Conservation (phyloP, 2,888 invertebrate genomes). For the Chrysomela aeneicollis region DNA sequence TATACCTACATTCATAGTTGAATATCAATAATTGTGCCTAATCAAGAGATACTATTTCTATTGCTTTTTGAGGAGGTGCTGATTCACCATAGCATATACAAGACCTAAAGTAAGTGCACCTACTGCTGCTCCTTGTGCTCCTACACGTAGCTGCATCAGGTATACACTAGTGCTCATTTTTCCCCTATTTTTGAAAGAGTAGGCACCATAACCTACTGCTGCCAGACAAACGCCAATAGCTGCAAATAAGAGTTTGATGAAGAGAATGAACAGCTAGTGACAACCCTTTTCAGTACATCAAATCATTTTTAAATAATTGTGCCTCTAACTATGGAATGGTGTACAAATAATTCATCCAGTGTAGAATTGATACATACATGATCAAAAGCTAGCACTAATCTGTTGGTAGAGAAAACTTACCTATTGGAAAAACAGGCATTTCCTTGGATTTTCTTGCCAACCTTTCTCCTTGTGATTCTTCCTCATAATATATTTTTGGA, state of each 20-base stretch:
- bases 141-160: conserved; percentile 86
- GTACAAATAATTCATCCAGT: too few relatives aligned
- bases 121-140: conserved; percentile 83
- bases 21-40: neutral
- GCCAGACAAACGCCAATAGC: conserved; percentile 73
- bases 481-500: conserved; percentile 49
- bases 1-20: neutral
- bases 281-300: too few relatives aligned
- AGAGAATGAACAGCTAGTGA: too few relatives aligned
- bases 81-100: conserved; percentile 67
- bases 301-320: too few relatives aligned
- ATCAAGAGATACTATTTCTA: neutral
- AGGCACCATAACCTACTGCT: conserved; percentile 75
- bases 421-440: conserved; percentile 76
- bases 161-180: conserved; percentile 83
- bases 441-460: conserved; percentile 75
- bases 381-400: too few relatives aligned
- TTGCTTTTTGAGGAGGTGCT: conserved; percentile 32
- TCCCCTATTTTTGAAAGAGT: conserved; percentile 77
- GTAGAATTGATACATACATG: too few relatives aligned
- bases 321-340: too few relatives aligned
- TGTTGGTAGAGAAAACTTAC: too few relatives aligned
- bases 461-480: conserved; percentile 67
- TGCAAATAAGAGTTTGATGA: conserved; percentile 58
- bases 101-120: conserved; percentile 79